Percentiles rank a stretch among this genome's conserved stretches.
Conservation (phyloP, 1,140 invertebrate species). For the Episyrphus balteatus region DNA sequence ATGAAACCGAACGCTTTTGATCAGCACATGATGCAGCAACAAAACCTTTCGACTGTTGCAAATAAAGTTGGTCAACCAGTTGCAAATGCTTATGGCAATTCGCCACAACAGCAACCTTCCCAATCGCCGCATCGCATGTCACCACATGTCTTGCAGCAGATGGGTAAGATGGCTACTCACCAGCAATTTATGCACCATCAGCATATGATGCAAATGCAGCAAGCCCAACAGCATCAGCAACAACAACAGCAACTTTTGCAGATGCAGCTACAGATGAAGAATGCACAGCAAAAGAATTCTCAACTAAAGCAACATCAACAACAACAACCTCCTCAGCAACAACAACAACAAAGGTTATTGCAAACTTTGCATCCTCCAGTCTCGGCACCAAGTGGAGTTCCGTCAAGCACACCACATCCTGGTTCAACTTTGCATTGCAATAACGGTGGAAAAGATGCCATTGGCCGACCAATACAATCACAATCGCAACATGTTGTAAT, state of each 20-base stretch:
- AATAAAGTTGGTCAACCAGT: neutral
- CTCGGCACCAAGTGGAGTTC: too few species aligned
- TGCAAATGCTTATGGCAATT: neutral
- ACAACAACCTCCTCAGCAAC: slow-evolving; percentile 7
- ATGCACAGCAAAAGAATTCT: slow-evolving; percentile 12
- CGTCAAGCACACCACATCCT: too few species aligned
- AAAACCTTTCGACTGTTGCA: neutral
- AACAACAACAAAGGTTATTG: neutral
- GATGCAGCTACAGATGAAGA: slow-evolving; percentile 10
- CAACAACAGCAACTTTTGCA: slow-evolving; percentile 9
- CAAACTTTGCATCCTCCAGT: too few species aligned
- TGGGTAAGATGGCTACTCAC: slow-evolving; percentile 7
- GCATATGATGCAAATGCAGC: slow-evolving; percentile 17
- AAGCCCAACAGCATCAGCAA: slow-evolving; percentile 20
- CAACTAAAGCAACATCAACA: slow-evolving; percentile 9
- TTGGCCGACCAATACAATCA: too few species aligned
- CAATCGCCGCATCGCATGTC: slow-evolving; percentile 21
- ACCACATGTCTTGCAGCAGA: slow-evolving; percentile 20
- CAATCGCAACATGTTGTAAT: slow-evolving; percentile 1
- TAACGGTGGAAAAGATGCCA: too few species aligned
- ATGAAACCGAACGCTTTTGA: neutral
- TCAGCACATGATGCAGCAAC: neutral
- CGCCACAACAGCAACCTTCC: slow-evolving; percentile 12
- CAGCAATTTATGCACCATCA: slow-evolving; percentile 18
- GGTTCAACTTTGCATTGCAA: too few species aligned